These are phyloP conservation scores for Cynaeus angustus DNA, from an alignment of 2,888 invertebrate genomes.

Conservation along the genomic window DNA sequence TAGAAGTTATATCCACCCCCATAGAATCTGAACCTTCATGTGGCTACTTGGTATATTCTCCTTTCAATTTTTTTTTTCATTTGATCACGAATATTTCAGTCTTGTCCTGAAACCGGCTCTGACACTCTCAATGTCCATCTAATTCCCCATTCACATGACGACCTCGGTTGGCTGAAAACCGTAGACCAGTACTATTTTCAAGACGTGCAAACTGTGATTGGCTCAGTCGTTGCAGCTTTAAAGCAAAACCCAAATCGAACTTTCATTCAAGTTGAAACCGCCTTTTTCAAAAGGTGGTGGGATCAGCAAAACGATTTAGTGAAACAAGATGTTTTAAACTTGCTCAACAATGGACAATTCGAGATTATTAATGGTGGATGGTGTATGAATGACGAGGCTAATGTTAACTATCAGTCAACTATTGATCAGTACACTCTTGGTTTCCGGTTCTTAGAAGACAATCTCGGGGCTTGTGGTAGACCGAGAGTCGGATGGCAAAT, in stretches of 20 bases:
- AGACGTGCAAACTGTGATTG: conserved; percentile 91
- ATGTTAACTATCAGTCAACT: conserved; percentile 79
- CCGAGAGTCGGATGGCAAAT: conserved; percentile 89
- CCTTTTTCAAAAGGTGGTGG: conserved; percentile 89
- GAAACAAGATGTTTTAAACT: conserved; percentile 73
- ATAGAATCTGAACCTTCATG: conserved; percentile 5
- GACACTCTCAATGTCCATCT: conserved; percentile 80
- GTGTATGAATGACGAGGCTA: conserved; percentile 78
- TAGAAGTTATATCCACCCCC: background rate
- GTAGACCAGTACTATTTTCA: conserved; percentile 32
- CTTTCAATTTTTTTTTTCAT: background rate
- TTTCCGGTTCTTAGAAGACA: conserved; percentile 79
- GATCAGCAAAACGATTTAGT: conserved; percentile 75
- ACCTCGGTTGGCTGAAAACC: conserved; percentile 85
- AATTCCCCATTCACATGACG: conserved; percentile 87
- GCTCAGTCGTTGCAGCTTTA: conserved; percentile 86
- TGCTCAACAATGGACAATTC: conserved; percentile 76
- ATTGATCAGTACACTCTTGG: conserved; percentile 83
- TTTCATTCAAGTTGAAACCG: conserved; percentile 86
- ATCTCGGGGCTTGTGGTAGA: conserved; percentile 81
- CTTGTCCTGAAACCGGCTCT: conserved; percentile 15
- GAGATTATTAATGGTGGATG: conserved; percentile 78
- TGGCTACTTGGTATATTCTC: conserved; percentile 13
- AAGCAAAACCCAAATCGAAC: conserved; percentile 80
- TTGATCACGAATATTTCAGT: conserved; percentile 3